Conservation (phyloP, 2,888 invertebrate genomes). For the Chalcis sispes region DNA sequence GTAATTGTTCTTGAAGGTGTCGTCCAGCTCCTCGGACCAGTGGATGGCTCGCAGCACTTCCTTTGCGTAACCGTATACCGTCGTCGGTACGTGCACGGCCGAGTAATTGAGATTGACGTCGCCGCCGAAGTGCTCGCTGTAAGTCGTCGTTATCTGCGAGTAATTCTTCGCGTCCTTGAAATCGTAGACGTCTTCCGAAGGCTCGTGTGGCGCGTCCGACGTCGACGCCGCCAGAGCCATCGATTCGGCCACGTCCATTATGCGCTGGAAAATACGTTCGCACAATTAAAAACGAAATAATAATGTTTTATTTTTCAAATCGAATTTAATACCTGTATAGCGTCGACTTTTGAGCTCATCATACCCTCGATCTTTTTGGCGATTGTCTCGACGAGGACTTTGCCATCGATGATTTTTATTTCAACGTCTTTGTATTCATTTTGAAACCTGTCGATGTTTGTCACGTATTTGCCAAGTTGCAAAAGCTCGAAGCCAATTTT, state of each 20-base stretch:
- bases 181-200: slow-evolving; percentile 58
- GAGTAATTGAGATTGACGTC: slow-evolving; percentile 84
- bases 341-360: slow-evolving; percentile 92
- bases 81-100: slow-evolving; percentile 96
- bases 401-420: slow-evolving; percentile 86
- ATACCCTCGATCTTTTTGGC: slow-evolving; percentile 90
- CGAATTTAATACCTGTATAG: slow-evolving; percentile 81
- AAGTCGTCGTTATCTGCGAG: slow-evolving; percentile 81
- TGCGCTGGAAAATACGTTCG: slow-evolving; percentile 78
- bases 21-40: slow-evolving; percentile 96
- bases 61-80: slow-evolving; percentile 93
- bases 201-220: slow-evolving; percentile 60
- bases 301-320: slow-evolving; percentile 11
- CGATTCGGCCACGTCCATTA: slow-evolving; percentile 92
- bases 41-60: slow-evolving; percentile 94
- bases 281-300: neutral
- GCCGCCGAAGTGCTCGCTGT: slow-evolving; percentile 87
- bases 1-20: slow-evolving; percentile 83
- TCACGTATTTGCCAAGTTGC: slow-evolving; percentile 88
- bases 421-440: slow-evolving; percentile 89
- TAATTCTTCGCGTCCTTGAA: slow-evolving; percentile 72
- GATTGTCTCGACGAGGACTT: slow-evolving; percentile 88
- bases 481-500: slow-evolving; percentile 88
- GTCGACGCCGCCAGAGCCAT: slow-evolving; percentile 81
- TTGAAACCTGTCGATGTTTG: slow-evolving; percentile 86